Evolutionary conservation across 2,113 vertebrate genomes (phyloP).

Genomic region (Atlantisia rogersi): DNA sequence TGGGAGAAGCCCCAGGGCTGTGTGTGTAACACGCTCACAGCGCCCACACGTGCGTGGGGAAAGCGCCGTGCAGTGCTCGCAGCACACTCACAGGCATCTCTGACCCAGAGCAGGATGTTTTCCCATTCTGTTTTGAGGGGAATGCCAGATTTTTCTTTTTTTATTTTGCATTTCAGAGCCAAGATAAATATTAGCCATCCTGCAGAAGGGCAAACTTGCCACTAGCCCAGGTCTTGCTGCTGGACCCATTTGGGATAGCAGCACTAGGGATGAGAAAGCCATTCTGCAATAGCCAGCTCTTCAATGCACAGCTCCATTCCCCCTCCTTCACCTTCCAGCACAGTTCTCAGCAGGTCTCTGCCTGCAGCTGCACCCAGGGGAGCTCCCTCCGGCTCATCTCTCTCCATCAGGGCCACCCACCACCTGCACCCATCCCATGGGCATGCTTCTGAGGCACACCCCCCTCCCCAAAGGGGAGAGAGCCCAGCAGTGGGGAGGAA

Average conservation of each 20-base stretch:
- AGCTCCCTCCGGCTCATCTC: rapidly evolving
- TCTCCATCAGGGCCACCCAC: not conserved
- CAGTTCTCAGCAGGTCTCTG: not conserved
- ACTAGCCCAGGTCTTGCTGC: not conserved
- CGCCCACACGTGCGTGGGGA: rapidly evolving
- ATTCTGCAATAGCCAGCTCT: not conserved
- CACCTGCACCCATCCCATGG: not conserved
- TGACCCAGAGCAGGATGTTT: not conserved
- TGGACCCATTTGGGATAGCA: not conserved
- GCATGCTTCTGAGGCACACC: not conserved
- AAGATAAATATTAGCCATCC: not conserved
- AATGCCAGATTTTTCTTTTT: rapidly evolving
- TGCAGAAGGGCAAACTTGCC: not conserved
- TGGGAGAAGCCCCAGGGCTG: rapidly evolving
- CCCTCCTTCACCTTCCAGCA: not conserved
- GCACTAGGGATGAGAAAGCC: not conserved
- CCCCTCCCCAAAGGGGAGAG: too few species aligned
- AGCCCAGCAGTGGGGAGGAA: not conserved
- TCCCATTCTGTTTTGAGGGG: not conserved
- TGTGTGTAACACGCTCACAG: not conserved
- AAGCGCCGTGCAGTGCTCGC: not conserved
- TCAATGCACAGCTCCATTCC: not conserved
- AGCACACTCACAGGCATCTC: not conserved
- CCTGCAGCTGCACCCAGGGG: not conserved
- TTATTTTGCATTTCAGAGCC: not conserved